Evolutionary conservation across 2,888 invertebrate species (phyloP), one percentile per base, ranked within the genome.

Genomic region (Spialia ferax): DNA sequence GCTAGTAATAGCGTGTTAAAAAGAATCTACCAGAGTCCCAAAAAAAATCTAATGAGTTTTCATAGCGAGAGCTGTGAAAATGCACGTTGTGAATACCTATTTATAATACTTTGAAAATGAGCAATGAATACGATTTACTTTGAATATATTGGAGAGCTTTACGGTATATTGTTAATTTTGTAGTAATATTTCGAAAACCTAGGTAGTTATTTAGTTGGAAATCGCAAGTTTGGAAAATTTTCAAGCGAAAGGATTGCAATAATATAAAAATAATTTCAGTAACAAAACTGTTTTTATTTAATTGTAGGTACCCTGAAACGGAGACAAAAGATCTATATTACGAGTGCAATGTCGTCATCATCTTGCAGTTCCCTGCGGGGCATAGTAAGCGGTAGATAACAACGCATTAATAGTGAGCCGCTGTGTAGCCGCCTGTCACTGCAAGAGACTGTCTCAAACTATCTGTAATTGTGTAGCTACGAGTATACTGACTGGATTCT

Each of bases 361-460:
- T 48, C 20, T 48, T 48, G 45, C 45, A 48, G 45, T 52, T 52
- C 52, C 52, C 52, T 23, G 52, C n/a, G 52, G 52, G 52, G 52
- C 23, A n/a, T 52, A 52, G 23, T 52, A 22, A 50, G 20, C n/a
- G 52, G 23, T 52, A 52, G 18, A 38, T 38, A 38, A 38, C 52
- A n/a, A 23, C 52, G 52, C n/a, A 26, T 26, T 52, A 23, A 48
- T 48, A 52, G 52, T 23, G n/a, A 23, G 52, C n/a, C 15, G 23
- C 52, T 52, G n/a, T 23, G 22, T 52, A 52, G 52, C 23, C 13
- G 23, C 52, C 52, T 52, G 52, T 52, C 52, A 52, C 22, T 52
- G 52, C 52, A 48, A 48, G 20, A 20, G 18, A 48, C 20, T 18
- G 48, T 45, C 18, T 45, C 8, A 15, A 18, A 45, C 45, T 18